Percentiles rank a stretch among this genome's conserved stretches.
Conservation (phyloP, 2,113 vertebrate genomes). For the Corythornis vintsioides region DNA sequence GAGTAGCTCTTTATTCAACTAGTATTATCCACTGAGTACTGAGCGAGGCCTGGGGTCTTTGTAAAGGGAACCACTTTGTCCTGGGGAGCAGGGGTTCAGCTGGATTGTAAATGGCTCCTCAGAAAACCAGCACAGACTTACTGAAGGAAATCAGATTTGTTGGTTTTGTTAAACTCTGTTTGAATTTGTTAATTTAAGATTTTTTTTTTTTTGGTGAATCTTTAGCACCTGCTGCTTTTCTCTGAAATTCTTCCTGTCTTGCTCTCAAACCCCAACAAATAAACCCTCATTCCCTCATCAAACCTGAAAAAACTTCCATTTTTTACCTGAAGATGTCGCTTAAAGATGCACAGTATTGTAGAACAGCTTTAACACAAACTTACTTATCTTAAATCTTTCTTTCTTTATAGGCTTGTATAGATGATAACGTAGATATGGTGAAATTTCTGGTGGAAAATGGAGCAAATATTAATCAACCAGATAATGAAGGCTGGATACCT, state of each 20-base stretch:
- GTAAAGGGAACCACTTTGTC: not conserved
- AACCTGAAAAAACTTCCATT: not conserved
- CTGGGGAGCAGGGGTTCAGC: not conserved
- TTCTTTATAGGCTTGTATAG: constrained; percentile 93
- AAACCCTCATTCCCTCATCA: not conserved
- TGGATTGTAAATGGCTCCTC: not conserved
- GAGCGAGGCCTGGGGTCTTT: not conserved
- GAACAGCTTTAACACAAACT: constrained; percentile 33
- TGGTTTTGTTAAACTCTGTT: not conserved
- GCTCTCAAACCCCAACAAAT: not conserved
- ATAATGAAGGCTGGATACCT: constrained; percentile 99
- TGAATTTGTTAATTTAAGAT: not conserved
- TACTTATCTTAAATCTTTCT: constrained; percentile 59
- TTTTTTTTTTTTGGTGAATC: not conserved
- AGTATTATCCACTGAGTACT: not conserved
- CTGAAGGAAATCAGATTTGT: not conserved
- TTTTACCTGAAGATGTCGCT: not conserved
- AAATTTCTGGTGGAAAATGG: constrained; percentile 98
- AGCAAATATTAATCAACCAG: constrained; percentile 98
- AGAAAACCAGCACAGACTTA: not conserved
- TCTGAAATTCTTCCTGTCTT: not conserved
- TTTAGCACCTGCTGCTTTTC: not conserved
- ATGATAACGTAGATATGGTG: constrained; percentile 99
- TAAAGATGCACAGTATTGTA: not conserved
- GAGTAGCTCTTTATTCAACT: not conserved